Base-by-base conservation (phyloP, 2,888 invertebrate genomes). In the Limnephilus marmoratus region DNA sequence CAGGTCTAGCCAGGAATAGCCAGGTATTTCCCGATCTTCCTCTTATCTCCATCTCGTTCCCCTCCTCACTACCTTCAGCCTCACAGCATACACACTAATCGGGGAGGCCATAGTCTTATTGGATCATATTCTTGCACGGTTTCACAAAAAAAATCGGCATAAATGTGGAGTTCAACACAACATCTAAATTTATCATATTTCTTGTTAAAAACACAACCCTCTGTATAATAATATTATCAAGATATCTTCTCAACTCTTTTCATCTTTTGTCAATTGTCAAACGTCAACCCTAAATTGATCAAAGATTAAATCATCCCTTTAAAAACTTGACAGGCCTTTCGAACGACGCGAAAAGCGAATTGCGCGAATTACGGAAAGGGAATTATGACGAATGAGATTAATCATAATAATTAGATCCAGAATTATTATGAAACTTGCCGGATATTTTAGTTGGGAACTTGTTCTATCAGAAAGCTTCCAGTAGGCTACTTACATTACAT, bases 381-480 rank as follows among this genome's bases (percentile, higher is more conserved):
- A 83, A 83, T 83, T 37, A 83, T 83, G 34, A 37, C 18, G n/a
- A 83, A 37, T 83, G 37, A 24, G 83, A 83, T 83, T 83, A 31
- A 31, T 31, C 31, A 31, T 31, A 31, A 31, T 31, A 31, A 31
- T 31, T 31, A 31, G 31, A 83, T 37, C 24, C 24, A 12, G 37
- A 45, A 45, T 45, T 34, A 31, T 18, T 37, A 83, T 83, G 11
- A 83, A 83, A 83, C 83, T 83, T 83, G 37, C 37, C 37, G 37
- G 83, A 18, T 83, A 34, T 83, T 83, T 83, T 83, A 83, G 34
- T 68, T n/a, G 68, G 68, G 24, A 68, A 68, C 68, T 68, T 83
- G 37, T 83, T 37, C 34, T 83, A 34, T 41, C 83, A 24, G 24
- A 41, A 83, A 83, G 83, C 83, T 24, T 12, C 37, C 83, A 83